phyloP scores from a whole-genome alignment of 2,113 vertebrate genomes.

The Brachirus orientalis region DNA sequence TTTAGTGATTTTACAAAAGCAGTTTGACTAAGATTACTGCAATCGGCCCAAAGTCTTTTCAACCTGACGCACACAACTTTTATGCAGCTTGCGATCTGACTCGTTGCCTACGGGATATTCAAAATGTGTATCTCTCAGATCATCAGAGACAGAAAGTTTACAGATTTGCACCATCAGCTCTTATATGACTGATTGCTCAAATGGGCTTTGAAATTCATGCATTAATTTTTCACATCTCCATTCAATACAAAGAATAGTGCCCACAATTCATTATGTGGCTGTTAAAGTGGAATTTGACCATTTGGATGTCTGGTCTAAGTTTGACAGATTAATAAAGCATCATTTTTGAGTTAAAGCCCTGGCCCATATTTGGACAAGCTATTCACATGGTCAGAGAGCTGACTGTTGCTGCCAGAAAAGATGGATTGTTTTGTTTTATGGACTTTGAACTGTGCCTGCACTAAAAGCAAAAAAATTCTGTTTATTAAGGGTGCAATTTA shows the following conservation, averaged over 20 bases:
- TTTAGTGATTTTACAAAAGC: too few relatives aligned
- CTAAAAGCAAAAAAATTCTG: neutral
- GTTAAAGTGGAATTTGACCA: constrained; percentile 21
- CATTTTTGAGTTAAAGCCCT: neutral
- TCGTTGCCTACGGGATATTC: too few relatives aligned
- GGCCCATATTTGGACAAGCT: neutral
- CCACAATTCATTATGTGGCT: constrained; percentile 13
- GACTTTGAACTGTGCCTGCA: neutral
- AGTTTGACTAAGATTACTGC: too few relatives aligned
- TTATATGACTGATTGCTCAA: constrained; percentile 6
- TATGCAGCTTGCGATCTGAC: too few relatives aligned
- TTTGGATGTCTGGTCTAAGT: neutral
- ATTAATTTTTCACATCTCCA: neutral
- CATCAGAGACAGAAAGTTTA: neutral
- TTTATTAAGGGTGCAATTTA: neutral
- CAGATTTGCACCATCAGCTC: neutral
- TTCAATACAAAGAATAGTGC: constrained; percentile 12
- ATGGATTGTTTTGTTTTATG: neutral
- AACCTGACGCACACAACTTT: too few relatives aligned
- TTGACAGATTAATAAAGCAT: constrained; percentile 4
- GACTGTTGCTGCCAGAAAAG: neutral
- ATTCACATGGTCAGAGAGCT: neutral
- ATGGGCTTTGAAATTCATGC: constrained; percentile 11
- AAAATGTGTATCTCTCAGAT: too few relatives aligned
- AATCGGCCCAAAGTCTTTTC: too few relatives aligned